These are phyloP conservation scores for Spodoptera litura DNA, from an alignment of 1,140 invertebrate genomes.

Conservation along the genomic window DNA sequence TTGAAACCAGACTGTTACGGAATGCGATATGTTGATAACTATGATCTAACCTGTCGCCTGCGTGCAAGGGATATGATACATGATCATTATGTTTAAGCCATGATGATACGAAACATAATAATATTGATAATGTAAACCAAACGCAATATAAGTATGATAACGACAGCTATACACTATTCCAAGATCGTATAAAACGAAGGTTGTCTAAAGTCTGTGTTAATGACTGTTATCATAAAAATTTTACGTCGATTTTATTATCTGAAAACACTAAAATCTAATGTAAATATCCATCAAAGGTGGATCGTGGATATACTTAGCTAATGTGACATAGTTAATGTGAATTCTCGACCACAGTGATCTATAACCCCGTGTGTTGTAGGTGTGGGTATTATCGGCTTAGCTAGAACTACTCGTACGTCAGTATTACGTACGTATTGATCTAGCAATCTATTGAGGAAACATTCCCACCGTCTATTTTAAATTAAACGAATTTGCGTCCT, in stretches of 20 bases:
- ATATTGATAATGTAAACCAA: too few relatives aligned
- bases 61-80: too few relatives aligned
- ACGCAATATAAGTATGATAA: too few relatives aligned
- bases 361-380: background rate
- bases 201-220: background rate
- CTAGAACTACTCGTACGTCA: background rate
- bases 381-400: background rate
- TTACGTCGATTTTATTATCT: constrained; percentile 19
- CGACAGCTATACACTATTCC: too few relatives aligned
- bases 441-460: background rate
- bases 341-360: background rate
- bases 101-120: too few relatives aligned
- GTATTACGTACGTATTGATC: background rate
- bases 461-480: constrained; percentile 12
- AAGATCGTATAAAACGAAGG: too few relatives aligned
- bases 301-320: background rate
- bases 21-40: too few relatives aligned
- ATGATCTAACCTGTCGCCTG: too few relatives aligned
- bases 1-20: too few relatives aligned
- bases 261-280: background rate
- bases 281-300: background rate
- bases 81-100: too few relatives aligned
- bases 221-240: background rate
- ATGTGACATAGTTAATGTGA: background rate
- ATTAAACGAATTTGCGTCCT: background rate